These are phyloP conservation scores for Acanthurus lineatus DNA, from an alignment of 2,797 vertebrate species.

Conservation along the genomic window DNA sequence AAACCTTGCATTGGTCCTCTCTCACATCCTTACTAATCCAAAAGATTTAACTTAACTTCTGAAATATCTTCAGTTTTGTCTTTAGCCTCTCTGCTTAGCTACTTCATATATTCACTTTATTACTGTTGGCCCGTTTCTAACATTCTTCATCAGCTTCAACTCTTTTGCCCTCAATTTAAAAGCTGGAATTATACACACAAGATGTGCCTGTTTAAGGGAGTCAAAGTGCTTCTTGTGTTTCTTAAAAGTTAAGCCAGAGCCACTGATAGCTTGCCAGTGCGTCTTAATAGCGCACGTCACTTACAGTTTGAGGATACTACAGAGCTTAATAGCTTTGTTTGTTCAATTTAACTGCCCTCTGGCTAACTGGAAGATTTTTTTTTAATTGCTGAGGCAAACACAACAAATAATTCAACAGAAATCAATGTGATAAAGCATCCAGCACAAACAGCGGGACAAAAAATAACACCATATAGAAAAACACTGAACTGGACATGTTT, in stretches of 20 bases:
- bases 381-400: background rate
- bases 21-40: conserved; percentile 28
- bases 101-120: conserved; percentile 44
- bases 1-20: background rate
- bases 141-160: conserved; percentile 39
- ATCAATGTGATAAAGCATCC: background rate
- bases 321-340: conserved; percentile 26
- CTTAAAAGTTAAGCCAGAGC: conserved; percentile 10
- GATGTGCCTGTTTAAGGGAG: conserved; percentile 28
- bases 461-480: background rate
- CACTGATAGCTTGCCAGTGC: conserved; percentile 26
- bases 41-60: conserved; percentile 42
- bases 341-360: background rate
- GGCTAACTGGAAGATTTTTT: background rate
- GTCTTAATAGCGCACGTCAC: conserved; percentile 30
- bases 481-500: conserved; percentile 30
- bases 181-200: conserved; percentile 26
- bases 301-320: conserved; percentile 7
- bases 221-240: conserved; percentile 43
- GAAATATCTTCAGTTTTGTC: background rate
- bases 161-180: conserved; percentile 18
- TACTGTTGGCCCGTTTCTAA: conserved; percentile 46
- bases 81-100: conserved; percentile 17
- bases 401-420: background rate
- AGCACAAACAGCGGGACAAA: background rate